phyloP scores from a whole-genome alignment of 1,140 invertebrate species.

The Phocides pigmalion region DNA sequence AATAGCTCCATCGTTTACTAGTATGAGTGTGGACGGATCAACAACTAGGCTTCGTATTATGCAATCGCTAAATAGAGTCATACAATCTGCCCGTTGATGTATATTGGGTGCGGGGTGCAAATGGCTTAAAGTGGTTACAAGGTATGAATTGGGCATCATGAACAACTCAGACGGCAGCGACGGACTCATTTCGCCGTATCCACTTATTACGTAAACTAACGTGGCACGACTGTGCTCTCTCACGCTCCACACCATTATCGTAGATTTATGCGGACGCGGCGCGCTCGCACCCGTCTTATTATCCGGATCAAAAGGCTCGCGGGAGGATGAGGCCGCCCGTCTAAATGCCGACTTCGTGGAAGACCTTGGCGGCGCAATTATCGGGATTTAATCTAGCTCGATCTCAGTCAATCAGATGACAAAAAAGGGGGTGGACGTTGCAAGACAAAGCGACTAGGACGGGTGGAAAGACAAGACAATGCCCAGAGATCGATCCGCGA shows the following conservation, averaged over 20 bases:
- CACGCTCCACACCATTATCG: conserved; percentile 63
- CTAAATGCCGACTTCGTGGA: conserved; percentile 64
- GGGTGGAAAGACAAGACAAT: conserved; percentile 61
- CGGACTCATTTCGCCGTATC: conserved; percentile 53
- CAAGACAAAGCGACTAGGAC: conserved; percentile 48
- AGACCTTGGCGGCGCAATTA: conserved; percentile 61
- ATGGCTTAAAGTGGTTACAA: conserved; percentile 37
- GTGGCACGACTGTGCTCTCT: conserved; percentile 67
- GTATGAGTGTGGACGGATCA: conserved; percentile 36
- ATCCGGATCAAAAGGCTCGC: conserved; percentile 53
- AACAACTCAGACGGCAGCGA: conserved; percentile 38
- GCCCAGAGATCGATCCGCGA: conserved; percentile 44
- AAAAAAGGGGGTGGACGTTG: conserved; percentile 49
- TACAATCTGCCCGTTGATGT: conserved; percentile 32
- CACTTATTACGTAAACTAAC: conserved; percentile 67
- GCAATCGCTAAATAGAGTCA: conserved; percentile 44
- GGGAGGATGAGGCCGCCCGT: conserved; percentile 42
- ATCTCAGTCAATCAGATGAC: conserved; percentile 51
- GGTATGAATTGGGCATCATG: conserved; percentile 48
- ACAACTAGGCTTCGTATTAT: conserved; percentile 40
- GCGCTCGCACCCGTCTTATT: conserved; percentile 65
- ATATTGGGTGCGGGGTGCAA: conserved; percentile 25
- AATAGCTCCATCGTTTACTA: conserved; percentile 46
- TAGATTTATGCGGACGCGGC: conserved; percentile 59
- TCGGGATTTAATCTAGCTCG: conserved; percentile 49